Base-by-base conservation (phyloP, 2,797 vertebrate genomes). In the Chelon auratus region DNA sequence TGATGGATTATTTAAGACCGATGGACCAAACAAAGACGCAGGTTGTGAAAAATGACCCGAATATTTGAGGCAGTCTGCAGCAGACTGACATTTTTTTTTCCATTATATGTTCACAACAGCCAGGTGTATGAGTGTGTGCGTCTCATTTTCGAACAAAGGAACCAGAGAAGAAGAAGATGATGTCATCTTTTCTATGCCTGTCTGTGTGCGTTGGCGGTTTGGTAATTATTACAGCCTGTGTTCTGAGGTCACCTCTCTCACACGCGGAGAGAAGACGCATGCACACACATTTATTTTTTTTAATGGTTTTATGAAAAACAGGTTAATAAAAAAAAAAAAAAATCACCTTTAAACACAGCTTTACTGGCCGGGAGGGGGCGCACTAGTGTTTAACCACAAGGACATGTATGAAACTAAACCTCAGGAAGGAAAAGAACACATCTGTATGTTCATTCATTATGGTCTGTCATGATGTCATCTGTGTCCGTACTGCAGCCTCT, bases 191-290 rank as follows among this genome's bases (percentile, higher is more conserved):
- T 75, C 65, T 80, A 45, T 81, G 54, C 12, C 62, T 2, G 4
- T 50, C 60, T 72, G 14, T 72, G 53, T 67, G 73, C 30, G 61
- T 57, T 0, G n/a, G 58, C 11, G 4, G 62, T 48, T 54, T 62
- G 61, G 53, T 88, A 69, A 83, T 86, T 80, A 77, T 83, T 77
- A 58, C 78, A 75, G 87, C 78, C 62, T 89, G 84, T 4, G 4
- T 62, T 69, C 56, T 83, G 82, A 88, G 79, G 82, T 91, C 86
- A 90, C 84, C 81, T 89, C 82, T 64, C 76, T 78, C 60, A 43
- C 52, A 66, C 17, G 53, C 10, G 8, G 4, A 36, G n/a, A 62
- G 18, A 9, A 26, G 42, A 67, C 26, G 30, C 37, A 3, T 15
- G 12, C 43, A 53, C 36, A 24, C 30, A 51, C 17, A 47, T 33